Percentiles rank a stretch among this genome's conserved stretches.
Conservation (phyloP, 2,888 invertebrate genomes). For the Lycocerus yunnanus region DNA sequence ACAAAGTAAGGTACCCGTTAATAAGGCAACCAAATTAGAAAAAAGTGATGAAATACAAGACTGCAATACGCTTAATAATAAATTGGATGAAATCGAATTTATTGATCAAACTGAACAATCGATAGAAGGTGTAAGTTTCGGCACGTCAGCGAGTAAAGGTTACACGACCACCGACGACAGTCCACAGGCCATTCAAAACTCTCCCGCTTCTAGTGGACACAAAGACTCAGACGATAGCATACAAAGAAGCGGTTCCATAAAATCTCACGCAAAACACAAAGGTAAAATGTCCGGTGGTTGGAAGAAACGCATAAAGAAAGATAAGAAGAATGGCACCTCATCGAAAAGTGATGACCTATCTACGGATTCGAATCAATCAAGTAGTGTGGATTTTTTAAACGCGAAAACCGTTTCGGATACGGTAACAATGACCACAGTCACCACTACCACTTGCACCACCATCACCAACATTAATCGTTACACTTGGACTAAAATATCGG, state of each 20-base stretch:
- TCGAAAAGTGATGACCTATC: constrained; percentile 13
- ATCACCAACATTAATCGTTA: constrained; percentile 50
- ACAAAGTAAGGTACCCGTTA: not conserved
- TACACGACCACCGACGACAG: constrained; percentile 58
- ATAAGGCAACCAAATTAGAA: not conserved
- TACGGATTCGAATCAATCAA: constrained; percentile 17
- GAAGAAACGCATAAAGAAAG: constrained; percentile 26
- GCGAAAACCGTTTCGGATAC: constrained; percentile 40
- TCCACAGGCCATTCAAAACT: constrained; percentile 43
- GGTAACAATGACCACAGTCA: constrained; percentile 45
- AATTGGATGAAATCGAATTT: constrained; percentile 61
- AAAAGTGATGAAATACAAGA: constrained; percentile 25
- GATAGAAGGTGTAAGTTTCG: constrained; percentile 59
- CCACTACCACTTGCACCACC: constrained; percentile 47
- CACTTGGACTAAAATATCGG: constrained; percentile 49
- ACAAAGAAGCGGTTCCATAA: constrained; percentile 6
- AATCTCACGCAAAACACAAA: constrained; percentile 4
- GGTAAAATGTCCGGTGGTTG: constrained; percentile 5
- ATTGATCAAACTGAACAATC: constrained; percentile 68
- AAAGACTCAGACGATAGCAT: constrained; percentile 7
- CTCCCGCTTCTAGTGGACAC: not conserved
- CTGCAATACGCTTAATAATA: constrained; percentile 45
- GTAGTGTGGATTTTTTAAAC: constrained; percentile 1
- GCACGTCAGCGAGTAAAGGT: constrained; percentile 45
- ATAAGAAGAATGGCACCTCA: constrained; percentile 32